Evolutionary conservation across 2,888 invertebrate genomes (phyloP).

Genomic region (Laspeyria flexula): DNA sequence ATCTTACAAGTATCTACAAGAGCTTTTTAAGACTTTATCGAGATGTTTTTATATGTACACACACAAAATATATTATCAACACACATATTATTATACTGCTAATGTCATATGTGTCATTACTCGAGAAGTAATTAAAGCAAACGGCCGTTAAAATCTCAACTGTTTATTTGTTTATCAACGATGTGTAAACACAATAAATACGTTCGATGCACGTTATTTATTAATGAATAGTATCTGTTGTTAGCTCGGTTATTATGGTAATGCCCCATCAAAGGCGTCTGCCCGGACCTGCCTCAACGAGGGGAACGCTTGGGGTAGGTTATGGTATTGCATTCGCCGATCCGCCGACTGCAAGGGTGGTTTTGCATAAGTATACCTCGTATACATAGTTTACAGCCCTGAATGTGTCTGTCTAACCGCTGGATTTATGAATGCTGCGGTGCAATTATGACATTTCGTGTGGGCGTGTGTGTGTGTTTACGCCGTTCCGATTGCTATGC

Average conservation of each 20-base stretch:
- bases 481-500: conserved; percentile 37
- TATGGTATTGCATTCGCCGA: conserved; percentile 80
- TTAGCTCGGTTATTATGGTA: conserved; percentile 71
- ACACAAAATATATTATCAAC: conserved; percentile 20
- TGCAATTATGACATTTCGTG: conserved; percentile 71
- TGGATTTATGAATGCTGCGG: conserved; percentile 75
- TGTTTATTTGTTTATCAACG: conserved; percentile 40
- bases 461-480: conserved; percentile 48
- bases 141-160: conserved; percentile 29
- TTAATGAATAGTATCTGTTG: conserved; percentile 50
- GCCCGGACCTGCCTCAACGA: conserved; percentile 74
- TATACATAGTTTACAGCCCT: conserved; percentile 64
- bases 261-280: conserved; percentile 76
- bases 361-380: conserved; percentile 74
- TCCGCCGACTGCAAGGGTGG: conserved; percentile 77
- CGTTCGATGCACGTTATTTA: conserved; percentile 43
- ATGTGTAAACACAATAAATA: conserved; percentile 36
- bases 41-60: conserved; percentile 9
- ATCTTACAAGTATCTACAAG: conserved; percentile 14
- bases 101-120: conserved; percentile 18
- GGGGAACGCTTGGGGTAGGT: conserved; percentile 81
- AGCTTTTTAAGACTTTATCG: conserved; percentile 31
- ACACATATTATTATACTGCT: conserved; percentile 29
- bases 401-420: conserved; percentile 75
- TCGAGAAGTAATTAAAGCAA: conserved; percentile 30